A percentile compares a stretch with the other conserved stretches of the same genome.
Conservation (phyloP, 2,113 vertebrate genomes). For the Donacobius atricapilla region DNA sequence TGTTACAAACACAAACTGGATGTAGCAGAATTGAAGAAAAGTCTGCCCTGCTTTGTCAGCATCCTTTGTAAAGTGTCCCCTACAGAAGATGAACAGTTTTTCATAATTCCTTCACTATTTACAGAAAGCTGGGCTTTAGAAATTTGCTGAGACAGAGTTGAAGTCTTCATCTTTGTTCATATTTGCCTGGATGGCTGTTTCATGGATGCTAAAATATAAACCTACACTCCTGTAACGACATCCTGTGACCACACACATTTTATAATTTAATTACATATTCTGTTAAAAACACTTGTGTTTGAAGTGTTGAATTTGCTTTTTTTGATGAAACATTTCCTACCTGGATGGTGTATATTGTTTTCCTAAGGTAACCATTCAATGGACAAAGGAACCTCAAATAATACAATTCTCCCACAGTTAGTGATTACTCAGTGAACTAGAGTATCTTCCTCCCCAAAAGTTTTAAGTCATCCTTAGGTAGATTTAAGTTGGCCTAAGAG, state of each 20-base stretch:
- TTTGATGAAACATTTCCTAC: neutral
- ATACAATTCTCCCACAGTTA: neutral
- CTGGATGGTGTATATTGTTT: neutral
- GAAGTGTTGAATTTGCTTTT: neutral
- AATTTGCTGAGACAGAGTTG: neutral
- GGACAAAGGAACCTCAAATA: neutral
- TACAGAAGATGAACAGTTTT: neutral
- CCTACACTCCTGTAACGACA: neutral
- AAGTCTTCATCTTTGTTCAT: neutral
- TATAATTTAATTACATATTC: neutral
- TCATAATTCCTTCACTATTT: neutral
- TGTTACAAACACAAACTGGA: neutral
- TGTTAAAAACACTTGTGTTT: neutral
- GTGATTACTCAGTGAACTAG: neutral
- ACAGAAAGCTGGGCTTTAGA: neutral
- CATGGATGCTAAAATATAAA: neutral
- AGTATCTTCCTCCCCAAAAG: neutral
- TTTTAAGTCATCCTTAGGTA: neutral
- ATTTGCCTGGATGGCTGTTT: neutral
- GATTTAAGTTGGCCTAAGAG: neutral
- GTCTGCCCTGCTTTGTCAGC: neutral
- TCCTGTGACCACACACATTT: neutral
- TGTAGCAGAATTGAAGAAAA: neutral
- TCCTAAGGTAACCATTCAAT: neutral
- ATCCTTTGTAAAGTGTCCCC: neutral